Evolutionary conservation across 2,888 invertebrate genomes (phyloP).

Genomic region (Alloscopus bannaensis): DNA sequence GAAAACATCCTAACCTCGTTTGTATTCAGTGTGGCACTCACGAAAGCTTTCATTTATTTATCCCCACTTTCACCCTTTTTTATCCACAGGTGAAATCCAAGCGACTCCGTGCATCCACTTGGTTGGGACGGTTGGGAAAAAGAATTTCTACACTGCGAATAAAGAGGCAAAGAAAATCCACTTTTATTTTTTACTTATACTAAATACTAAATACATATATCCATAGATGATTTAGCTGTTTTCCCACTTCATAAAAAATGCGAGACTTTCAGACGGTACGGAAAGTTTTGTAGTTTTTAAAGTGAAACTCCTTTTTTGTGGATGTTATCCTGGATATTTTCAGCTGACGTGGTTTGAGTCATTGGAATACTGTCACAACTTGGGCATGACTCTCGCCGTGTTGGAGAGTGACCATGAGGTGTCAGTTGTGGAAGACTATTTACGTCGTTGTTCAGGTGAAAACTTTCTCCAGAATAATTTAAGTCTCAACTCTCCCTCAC

Average conservation of each 20-base stretch:
- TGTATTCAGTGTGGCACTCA: neutral
- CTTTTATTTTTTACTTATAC: neutral
- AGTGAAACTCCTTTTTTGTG: neutral
- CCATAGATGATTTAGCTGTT: neutral
- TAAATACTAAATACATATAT: neutral
- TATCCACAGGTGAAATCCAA: conserved; percentile 33
- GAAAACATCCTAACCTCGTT: too few species aligned
- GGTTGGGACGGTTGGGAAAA: conserved; percentile 50
- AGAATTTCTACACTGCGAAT: conserved; percentile 62
- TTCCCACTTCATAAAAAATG: neutral
- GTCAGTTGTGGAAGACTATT: conserved; percentile 49
- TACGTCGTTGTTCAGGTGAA: conserved; percentile 46
- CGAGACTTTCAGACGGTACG: neutral
- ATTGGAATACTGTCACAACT: conserved; percentile 61
- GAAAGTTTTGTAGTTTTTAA: neutral
- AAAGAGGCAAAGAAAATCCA: conserved; percentile 50
- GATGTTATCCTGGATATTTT: neutral
- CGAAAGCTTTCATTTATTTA: neutral
- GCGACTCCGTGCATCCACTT: conserved; percentile 61
- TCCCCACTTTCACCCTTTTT: conserved; percentile 6
- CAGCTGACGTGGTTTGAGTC: conserved; percentile 65
- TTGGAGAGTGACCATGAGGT: conserved; percentile 50
- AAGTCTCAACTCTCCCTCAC: too few species aligned
- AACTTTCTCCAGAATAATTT: too few species aligned
- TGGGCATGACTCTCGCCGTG: conserved; percentile 59